phyloP scores from a whole-genome alignment of 2,888 invertebrate genomes.

The Eilema griseolum region DNA sequence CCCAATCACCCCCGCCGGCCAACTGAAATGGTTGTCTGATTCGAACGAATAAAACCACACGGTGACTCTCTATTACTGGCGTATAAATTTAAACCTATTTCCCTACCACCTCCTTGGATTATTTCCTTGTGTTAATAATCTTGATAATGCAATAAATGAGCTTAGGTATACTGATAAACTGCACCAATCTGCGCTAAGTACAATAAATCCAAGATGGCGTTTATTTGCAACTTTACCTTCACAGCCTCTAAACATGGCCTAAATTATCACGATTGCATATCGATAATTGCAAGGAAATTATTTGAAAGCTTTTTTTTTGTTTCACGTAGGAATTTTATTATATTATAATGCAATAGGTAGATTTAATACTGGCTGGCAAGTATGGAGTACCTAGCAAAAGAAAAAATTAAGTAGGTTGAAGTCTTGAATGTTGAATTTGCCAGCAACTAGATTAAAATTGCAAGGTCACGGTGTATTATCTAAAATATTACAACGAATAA shows the following conservation, averaged over 20 bases:
- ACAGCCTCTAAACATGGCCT: too few relatives aligned
- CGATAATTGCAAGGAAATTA: neutral
- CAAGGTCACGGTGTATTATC: neutral
- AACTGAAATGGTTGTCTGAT: too few relatives aligned
- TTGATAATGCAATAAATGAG: neutral
- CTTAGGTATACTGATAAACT: too few relatives aligned
- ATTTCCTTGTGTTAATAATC: neutral
- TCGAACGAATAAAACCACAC: too few relatives aligned
- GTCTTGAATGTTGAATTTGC: neutral
- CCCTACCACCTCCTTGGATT: neutral
- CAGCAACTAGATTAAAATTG: slow-evolving; percentile 4
- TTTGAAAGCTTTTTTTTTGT: neutral
- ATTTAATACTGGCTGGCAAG: neutral
- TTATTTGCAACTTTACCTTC: too few relatives aligned
- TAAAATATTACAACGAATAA: neutral
- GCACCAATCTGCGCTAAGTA: neutral
- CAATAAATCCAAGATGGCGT: neutral
- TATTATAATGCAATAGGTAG: neutral
- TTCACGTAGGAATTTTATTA: neutral
- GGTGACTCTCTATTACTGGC: too few relatives aligned
- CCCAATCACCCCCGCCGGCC: too few relatives aligned
- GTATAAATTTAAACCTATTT: too few relatives aligned
- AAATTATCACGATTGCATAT: neutral
- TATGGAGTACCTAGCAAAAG: neutral
- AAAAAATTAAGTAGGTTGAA: neutral